Evolutionary conservation across 2,797 vertebrate genomes (phyloP), one percentile per base, ranked within the genome.

Genomic region (Channallabes apus): DNA sequence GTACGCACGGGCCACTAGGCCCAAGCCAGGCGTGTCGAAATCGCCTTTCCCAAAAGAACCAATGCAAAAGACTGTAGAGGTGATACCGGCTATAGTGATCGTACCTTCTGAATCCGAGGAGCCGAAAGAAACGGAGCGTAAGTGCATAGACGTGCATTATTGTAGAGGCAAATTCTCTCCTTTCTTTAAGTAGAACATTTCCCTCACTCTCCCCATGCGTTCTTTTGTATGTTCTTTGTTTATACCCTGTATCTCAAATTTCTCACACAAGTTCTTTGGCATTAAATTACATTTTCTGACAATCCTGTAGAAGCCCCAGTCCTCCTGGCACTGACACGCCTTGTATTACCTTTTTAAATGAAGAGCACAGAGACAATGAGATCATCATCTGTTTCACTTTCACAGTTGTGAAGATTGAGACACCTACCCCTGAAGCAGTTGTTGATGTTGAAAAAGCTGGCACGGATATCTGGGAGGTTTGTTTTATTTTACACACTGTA

Each of bases 11-110:
- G 86, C 88, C 65, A 77, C 82, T 5, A 86, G 27, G 65, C 14
- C 64, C 59, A 88, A 83, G 80, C 38, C 75, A 32, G 72, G 73
- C 2, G 2, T 80, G 58, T 35, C 85, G 5, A 80, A 79, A 51
- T 73, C 61, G 2, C 41, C 32, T 41, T 27, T 82, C 11, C 2
- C 27, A 18, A 82, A 75, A 83, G 77, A 83, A 27, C 67, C 65
- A 54, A 69, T 54, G 24, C 87, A 51, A 67, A 76, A 68, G n/a
- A 51, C 41, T n/a, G 18, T 15, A 54, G 83, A 85, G 32, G 67
- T 3, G 1, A 41, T 90, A 82, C 90, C 90, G 22, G 69, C 82
- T 35, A 87, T 91, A 80, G 84, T 89, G 41, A 85, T 91, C 22
- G 46, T 87, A 61, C 41, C 88, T 2, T 85, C 87, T 64, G 87